phyloP scores from a whole-genome alignment of 2,888 invertebrate species.

The Kryphioiulus occultus region DNA sequence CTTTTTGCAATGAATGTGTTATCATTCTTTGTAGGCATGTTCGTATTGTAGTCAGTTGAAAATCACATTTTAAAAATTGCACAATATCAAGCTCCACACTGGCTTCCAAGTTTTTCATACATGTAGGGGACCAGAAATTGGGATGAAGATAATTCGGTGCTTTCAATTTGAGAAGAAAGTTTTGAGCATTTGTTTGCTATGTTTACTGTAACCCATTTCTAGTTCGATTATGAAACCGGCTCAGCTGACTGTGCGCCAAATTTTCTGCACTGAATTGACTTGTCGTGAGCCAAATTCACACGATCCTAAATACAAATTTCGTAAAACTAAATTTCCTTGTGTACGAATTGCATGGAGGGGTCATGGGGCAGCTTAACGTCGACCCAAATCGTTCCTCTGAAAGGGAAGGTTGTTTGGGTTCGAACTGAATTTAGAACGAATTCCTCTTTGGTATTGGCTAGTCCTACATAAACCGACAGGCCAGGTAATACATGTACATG shows the following conservation, averaged over 20 bases:
- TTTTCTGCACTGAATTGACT: background rate
- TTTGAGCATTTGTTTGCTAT: background rate
- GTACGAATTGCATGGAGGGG: background rate
- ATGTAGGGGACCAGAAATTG: background rate
- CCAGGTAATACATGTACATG: too few relatives aligned
- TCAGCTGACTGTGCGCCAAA: background rate
- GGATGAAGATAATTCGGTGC: background rate
- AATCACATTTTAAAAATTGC: background rate
- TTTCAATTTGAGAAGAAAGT: too few relatives aligned
- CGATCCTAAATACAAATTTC: too few relatives aligned
- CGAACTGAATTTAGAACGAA: too few relatives aligned
- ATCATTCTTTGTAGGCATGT: background rate
- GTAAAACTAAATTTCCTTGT: too few relatives aligned
- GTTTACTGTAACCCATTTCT: background rate
- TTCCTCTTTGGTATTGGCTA: too few relatives aligned
- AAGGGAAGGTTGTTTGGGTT: background rate
- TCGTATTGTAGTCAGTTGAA: background rate
- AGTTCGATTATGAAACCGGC: background rate
- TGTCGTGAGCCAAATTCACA: too few relatives aligned
- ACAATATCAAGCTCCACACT: too few relatives aligned
- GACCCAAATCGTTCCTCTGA: background rate
- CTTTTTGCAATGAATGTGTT: too few relatives aligned
- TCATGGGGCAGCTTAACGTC: background rate
- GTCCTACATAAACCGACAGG: too few relatives aligned
- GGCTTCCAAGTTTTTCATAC: too few relatives aligned